Evolutionary conservation across 2,113 vertebrate species (phyloP), one percentile per base, ranked within the genome.

Genomic region (Aspiorhynchus laticeps): DNA sequence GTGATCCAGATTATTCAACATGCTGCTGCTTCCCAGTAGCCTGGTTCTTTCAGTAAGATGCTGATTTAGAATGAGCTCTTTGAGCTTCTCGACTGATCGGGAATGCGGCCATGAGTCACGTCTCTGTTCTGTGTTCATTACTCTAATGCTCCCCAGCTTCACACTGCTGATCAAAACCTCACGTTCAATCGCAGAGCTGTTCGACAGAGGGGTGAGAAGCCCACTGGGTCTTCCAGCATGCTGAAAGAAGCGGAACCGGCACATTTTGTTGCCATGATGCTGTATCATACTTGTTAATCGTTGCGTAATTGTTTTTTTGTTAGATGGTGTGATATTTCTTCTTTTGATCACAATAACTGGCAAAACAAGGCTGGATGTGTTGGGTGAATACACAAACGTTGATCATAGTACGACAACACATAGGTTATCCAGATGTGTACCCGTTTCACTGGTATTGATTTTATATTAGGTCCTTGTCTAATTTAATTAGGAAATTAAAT

Each of bases 161-260:
- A 69, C 74, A 53, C 46, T 31, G 61, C 7, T 67, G 63, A 87
- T 87, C 74, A 84, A 71, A 79, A 79, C 4, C 86, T 84, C 82
- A 84, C 82, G 21, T 53, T 84, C 65, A 36, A 17, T 53, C 28
- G 7, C 31, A 59, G 28, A 59, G 9, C 77, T 80, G 56, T 41
- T 80, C 53, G 43, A 43, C 53, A 63, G 19, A 36, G 15, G 5
- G 77, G 5, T 19, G 33, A 59, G 33, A 61, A 61, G 56, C 61
- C 61, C n/a, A 19, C 31, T 2, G 51, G 78, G 33, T 28, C 26
- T 43, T n/a, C n/a, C 61, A 2, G 15, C 14, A 21, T 17, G n/a
- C 38, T 41, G 7, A 17, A 65, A 61, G 79, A 77, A 61, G 77
- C 4, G 31, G 48, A 59, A 33, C n/a, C 21, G 19, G 5, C 24